Percentiles rank a stretch among this genome's conserved stretches.
phyloP scores from a whole-genome alignment of 92 coral and sea anemone species.

The Porites cylindrica region DNA sequence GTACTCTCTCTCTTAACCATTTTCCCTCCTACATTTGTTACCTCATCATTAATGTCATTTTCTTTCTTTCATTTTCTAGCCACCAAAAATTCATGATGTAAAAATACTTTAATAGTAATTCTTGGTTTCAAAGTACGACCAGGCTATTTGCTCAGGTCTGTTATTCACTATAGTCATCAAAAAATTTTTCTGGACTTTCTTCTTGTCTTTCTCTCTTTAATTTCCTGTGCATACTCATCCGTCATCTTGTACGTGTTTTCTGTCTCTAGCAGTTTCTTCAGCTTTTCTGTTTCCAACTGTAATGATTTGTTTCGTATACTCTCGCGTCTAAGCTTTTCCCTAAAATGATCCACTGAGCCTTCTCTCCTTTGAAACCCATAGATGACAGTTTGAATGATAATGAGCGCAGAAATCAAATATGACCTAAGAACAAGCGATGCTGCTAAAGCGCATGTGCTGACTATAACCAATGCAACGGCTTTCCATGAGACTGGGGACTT shows the following conservation, averaged over 20 bases:
- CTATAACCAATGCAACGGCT: conserved; percentile 40
- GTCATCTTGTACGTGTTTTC: conserved; percentile 81
- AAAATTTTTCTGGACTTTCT: conserved; percentile 11
- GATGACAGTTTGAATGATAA: conserved; percentile 65
- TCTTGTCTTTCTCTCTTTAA: conserved; percentile 48
- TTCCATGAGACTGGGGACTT: conserved; percentile 44
- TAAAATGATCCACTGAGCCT: conserved; percentile 48
- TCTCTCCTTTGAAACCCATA: conserved; percentile 37
- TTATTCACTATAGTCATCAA: not conserved
- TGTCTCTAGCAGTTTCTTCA: conserved; percentile 76
- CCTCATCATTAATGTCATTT: not conserved
- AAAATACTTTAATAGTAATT: no score
- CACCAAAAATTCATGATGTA: not conserved
- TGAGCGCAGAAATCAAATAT: conserved; percentile 62
- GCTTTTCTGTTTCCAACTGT: conserved; percentile 73
- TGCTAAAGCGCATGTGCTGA: conserved; percentile 57
- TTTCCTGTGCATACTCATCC: conserved; percentile 79
- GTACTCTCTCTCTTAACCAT: no score
- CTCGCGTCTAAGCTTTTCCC: conserved; percentile 68
- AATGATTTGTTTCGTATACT: conserved; percentile 63
- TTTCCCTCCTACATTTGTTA: not conserved
- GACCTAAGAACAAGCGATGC: conserved; percentile 68
- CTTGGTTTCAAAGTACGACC: not conserved
- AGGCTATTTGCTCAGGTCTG: not conserved
- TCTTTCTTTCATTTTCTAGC: not conserved